A percentile compares a stretch with the other conserved stretches of the same genome.
Conservation (phyloP, 2,797 vertebrate species). For the Catostomus latipinnis region DNA sequence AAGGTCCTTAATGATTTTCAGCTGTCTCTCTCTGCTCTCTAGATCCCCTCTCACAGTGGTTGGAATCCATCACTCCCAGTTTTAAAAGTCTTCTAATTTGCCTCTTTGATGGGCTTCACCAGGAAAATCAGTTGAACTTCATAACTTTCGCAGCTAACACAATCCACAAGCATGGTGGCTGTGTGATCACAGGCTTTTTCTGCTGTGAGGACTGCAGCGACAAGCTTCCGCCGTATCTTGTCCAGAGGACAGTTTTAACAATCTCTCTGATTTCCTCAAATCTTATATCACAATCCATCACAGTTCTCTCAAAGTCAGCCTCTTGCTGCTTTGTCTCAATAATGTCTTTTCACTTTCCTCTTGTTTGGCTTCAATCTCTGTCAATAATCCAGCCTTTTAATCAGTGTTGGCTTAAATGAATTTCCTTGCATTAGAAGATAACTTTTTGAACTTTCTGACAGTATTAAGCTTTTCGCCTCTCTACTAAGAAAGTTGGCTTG, state of each 20-base stretch:
- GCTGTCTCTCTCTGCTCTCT: neutral
- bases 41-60: neutral
- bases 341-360: neutral
- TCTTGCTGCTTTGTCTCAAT: neutral
- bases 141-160: neutral
- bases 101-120: neutral
- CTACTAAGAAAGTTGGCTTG: conserved; percentile 13
- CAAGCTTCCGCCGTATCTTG: neutral
- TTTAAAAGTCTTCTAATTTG: neutral
- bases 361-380: neutral
- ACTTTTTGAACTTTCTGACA: neutral
- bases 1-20: neutral
- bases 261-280: neutral
- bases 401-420: neutral
- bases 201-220: neutral
- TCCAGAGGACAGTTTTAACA: neutral
- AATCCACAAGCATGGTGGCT: neutral
- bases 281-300: neutral
- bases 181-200: neutral
- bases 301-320: neutral
- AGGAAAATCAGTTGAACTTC: neutral
- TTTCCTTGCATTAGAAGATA: neutral
- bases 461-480: neutral
- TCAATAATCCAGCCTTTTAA: neutral
- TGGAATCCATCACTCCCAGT: neutral